Conservation (phyloP, 1,140 invertebrate genomes). For the Drosophila eugracilis region DNA sequence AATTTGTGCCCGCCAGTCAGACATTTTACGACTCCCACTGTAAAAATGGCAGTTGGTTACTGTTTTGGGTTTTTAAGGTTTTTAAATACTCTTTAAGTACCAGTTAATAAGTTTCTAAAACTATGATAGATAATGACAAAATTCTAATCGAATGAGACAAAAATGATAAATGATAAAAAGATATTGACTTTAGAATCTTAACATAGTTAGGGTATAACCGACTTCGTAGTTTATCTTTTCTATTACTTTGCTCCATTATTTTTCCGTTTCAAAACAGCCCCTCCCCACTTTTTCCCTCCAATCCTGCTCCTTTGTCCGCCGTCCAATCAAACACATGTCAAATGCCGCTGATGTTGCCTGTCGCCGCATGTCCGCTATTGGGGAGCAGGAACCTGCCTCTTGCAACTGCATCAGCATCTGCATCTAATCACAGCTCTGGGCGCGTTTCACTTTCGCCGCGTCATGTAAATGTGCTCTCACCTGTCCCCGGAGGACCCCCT, state of each 20-base stretch:
- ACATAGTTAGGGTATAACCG: no score
- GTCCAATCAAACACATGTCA: slow-evolving; percentile 80
- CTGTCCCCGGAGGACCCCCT: slow-evolving; percentile 6
- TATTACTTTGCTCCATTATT: slow-evolving; percentile 8
- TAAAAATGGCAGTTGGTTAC: slow-evolving; percentile 53
- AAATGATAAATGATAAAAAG: no score
- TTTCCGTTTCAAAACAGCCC: not conserved
- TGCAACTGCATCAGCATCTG: slow-evolving; percentile 60
- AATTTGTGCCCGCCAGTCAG: slow-evolving; percentile 75
- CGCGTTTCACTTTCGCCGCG: slow-evolving; percentile 77
- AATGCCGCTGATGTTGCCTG: slow-evolving; percentile 65
- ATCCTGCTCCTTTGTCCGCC: slow-evolving; percentile 45
- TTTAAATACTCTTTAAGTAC: slow-evolving; percentile 18
- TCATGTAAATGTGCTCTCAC: slow-evolving; percentile 78
- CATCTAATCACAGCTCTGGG: slow-evolving; percentile 68
- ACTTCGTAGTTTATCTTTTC: no score
- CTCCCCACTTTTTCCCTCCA: slow-evolving; percentile 12
- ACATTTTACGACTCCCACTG: slow-evolving; percentile 72
- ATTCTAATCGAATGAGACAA: no score
- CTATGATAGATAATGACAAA: no score
- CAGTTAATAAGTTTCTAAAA: no score
- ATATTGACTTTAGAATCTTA: no score
- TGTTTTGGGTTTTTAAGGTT: no score
- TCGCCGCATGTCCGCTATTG: slow-evolving; percentile 50
- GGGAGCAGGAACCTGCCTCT: slow-evolving; percentile 49